These are phyloP conservation scores for Campoplex capitator DNA, from an alignment of 2,888 invertebrate genomes.

Conservation along the genomic window DNA sequence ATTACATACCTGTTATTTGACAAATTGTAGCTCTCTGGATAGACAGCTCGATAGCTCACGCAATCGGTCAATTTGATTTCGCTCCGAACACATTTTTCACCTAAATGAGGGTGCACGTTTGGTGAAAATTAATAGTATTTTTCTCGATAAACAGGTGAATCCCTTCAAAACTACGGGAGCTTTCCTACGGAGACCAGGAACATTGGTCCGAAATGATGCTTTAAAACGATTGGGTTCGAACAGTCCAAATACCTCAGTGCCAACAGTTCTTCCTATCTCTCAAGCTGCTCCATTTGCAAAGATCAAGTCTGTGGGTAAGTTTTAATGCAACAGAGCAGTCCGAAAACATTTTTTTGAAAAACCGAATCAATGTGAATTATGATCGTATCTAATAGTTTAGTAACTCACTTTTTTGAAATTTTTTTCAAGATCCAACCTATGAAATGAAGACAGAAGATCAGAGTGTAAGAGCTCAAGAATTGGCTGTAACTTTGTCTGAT, in stretches of 20 bases:
- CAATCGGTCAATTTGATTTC: neutral
- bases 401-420: neutral
- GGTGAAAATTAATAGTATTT: slow-evolving; percentile 19
- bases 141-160: slow-evolving; percentile 77
- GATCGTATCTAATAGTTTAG: neutral
- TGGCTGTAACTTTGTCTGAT: slow-evolving; percentile 79
- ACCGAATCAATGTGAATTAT: neutral
- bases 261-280: neutral
- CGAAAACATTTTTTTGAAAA: neutral
- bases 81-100: neutral
- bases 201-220: slow-evolving; percentile 69
- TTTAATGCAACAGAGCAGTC: neutral
- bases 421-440: slow-evolving; percentile 29
- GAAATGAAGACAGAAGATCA: slow-evolving; percentile 76
- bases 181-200: slow-evolving; percentile 72
- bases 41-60: neutral
- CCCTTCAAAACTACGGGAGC: slow-evolving; percentile 71
- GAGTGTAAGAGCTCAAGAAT: slow-evolving; percentile 80
- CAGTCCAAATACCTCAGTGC: slow-evolving; percentile 3
- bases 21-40: neutral
- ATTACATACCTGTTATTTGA: neutral
- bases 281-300: slow-evolving; percentile 20
- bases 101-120: neutral
- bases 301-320: slow-evolving; percentile 59
- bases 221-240: slow-evolving; percentile 43